Evolutionary conservation across 2,113 vertebrate species (phyloP), one percentile per base, ranked within the genome.

Genomic region (Orycteropus afer): DNA sequence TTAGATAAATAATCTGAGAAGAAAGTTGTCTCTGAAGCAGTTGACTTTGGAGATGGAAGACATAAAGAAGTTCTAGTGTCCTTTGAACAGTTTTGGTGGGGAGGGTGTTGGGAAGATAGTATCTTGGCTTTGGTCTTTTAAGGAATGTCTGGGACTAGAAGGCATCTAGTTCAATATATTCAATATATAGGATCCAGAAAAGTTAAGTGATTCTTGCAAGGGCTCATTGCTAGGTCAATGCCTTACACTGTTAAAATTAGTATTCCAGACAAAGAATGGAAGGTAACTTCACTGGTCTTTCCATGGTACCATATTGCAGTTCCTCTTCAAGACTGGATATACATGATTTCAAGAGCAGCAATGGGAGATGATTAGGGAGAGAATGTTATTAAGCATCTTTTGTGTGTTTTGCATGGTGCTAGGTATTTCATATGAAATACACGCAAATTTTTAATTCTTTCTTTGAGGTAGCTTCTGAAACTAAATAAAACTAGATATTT

Each of bases 401-500:
- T 83, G 34, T 90, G 37, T 91, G 27, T 34, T 40, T 93, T 81
- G 45, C 10, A 45, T 81, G 40, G 13, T 78, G 17, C 69, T 40
- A 77, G 42, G 9, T 69, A 65, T 34, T 85, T 91, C 23, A 47
- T 57, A 78, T n/a, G n/a, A n/a, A n/a, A n/a, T 51, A 82, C 18
- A 29, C 51, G 27, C 87, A 1, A 12, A 63, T 86, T 78, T 79
- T 29, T 92, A 71, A 92, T 93, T 94, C 40, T 93, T 71, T 20
- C 14, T 93, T 95, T 79, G 67, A 91, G 85, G 42, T 71, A n/a
- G 10, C n/a, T n/a, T n/a, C n/a, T n/a, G n/a, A n/a, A n/a, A 79
- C 8, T 53, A 15, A 53, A 15, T 53, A 96, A 94, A 90, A 3
- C 15, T 79, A 88, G 14, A 51, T 89, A 95, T 96, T 86, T 7